Base-by-base conservation (phyloP, 2,888 invertebrate genomes). In the Mamestra brassicae region DNA sequence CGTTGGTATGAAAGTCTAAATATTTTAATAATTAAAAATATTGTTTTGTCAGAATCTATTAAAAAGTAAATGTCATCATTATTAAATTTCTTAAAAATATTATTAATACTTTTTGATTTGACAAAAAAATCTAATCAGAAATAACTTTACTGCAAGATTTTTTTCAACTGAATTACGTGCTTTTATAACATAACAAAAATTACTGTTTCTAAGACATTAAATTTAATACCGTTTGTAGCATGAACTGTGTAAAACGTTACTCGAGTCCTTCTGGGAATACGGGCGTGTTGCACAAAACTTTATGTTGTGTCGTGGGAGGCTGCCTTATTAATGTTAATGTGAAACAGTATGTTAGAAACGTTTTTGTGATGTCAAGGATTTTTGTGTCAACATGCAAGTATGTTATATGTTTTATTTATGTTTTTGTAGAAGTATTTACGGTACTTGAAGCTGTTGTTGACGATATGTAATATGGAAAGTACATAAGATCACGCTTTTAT, bases 311-410 rank as follows among this genome's bases (percentile, higher is more conserved):
- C 72, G 26, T 74, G 57, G 17, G 50, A 74, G 15, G 15, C n/a
- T 10, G 34, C 38, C 74, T 57, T 74, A 57, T 57, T 50, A 78
- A 70, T 54, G 47, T 34, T 69, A 69, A 70, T 50, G 55, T 69
- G 38, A 57, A 69, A 47, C 11, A 38, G 26, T 67, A 34, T 26
- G n/a, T 78, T 78, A 67, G 38, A 47, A 34, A n/a, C 11, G 38
- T 50, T 78, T 42, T 68, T 57, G 34, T 78, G 10, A 55, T 15
- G 47, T 34, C 47, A 55, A 34, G 78, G 38, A 63, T 45, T 64
- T 13, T 54, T 65, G 10, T 65, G 65, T 34, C 72, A 54, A 71
- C 8, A 34, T 6, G 38, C 3, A 34, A 15, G 10, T n/a, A 36
- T 36, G 34, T 36, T 36, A 45, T 45, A 45, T 11, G 11, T 45